Percentiles rank a stretch among this genome's conserved stretches.
Evolutionary conservation across 1,140 invertebrate genomes (phyloP).

Genomic region (Trachymyrmex septentrionalis): DNA sequence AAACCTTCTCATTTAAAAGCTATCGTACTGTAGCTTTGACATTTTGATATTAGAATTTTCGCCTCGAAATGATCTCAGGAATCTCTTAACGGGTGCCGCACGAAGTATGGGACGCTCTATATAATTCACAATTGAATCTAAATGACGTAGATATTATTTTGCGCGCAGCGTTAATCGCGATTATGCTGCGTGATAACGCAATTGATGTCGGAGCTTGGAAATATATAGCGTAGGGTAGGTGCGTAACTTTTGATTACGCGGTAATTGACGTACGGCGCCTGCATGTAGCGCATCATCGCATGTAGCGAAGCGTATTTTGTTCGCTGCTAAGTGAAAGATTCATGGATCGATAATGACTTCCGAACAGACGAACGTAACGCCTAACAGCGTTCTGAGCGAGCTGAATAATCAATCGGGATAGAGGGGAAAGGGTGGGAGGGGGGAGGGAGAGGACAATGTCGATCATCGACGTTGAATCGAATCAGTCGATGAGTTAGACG

Average conservation of each 20-base stretch:
- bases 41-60: too few species aligned
- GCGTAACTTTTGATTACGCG: conserved; percentile 51
- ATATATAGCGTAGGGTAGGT: neutral
- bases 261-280: conserved; percentile 49
- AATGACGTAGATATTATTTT: conserved; percentile 9
- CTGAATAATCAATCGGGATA: conserved; percentile 36
- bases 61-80: too few species aligned
- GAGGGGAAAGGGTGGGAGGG: too few species aligned
- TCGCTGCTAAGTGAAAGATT: conserved; percentile 59
- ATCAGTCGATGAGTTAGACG: conserved; percentile 29
- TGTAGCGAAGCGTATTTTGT: conserved; percentile 23
- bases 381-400: conserved; percentile 2
- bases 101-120: neutral
- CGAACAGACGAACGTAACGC: conserved; percentile 25
- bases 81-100: too few species aligned
- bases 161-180: neutral
- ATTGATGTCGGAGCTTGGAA: conserved; percentile 26
- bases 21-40: too few species aligned
- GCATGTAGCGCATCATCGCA: conserved; percentile 21
- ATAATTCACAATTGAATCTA: neutral
- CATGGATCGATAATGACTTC: conserved; percentile 60
- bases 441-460: neutral
- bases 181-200: conserved; percentile 9
- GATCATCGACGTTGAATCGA: conserved; percentile 36
- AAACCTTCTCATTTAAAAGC: too few species aligned